Base-by-base conservation (phyloP, 2,888 invertebrate genomes). In the Meandrusa payeni region DNA sequence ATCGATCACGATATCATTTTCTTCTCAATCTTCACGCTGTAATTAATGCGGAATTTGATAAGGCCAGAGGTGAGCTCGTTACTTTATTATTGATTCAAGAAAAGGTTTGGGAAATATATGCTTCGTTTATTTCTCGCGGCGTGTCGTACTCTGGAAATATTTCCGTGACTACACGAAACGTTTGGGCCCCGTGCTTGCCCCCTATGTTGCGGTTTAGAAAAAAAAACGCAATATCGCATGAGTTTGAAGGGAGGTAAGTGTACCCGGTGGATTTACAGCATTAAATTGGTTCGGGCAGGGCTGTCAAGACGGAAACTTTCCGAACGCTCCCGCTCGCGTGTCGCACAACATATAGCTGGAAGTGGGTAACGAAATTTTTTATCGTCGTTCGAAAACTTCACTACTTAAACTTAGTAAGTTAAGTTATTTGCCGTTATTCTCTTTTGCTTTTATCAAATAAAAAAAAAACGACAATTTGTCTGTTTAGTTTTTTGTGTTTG, bases 171-270 rank as follows among this genome's bases (percentile, higher is more conserved):
- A 62, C 63, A 65, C 69, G 64, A 70, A 73, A 50, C 56, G 53
- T 61, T 60, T 54, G 51, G 58, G 58, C 54, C 54, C 57, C 61
- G 55, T 53, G 55, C 43, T 41, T 54, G 52, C 60, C 61, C 70
- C 72, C 71, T 66, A 66, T 59, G 61, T 56, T 78, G 81, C 59
- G 78, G 79, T 77, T 74, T 61, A 69, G 66, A 44, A 44, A 44
- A 44, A 44, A 44, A 85, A 85, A 83, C 78, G 85, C 81, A 86
- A 87, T 86, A 86, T 83, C 69, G 80, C 80, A 83, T 81, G 79
- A 77, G 74, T 76, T 76, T 66, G 65, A 67, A 77, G 78, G 82
- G 81, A 79, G 66, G 76, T 77, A 78, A 83, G 81, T 82, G 74
- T 81, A 69, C 83, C 81, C 85, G 64, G 71, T 77, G 83, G 86